Conservation (phyloP, 2,797 vertebrate species). For the Enteromius unitaeniatus region DNA sequence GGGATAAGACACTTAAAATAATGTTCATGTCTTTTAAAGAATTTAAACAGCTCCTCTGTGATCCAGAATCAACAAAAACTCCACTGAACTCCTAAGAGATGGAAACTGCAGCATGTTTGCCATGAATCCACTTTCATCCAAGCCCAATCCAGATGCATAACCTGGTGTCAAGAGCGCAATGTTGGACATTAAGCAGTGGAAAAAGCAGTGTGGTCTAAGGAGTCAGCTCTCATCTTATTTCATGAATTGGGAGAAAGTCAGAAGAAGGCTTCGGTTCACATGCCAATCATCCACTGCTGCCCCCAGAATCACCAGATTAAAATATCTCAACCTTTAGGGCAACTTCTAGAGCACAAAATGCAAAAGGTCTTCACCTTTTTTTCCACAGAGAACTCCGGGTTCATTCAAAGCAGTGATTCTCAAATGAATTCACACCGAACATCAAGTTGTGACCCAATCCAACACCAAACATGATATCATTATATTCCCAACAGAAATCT, state of each 20-base stretch:
- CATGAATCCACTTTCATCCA: conserved; percentile 20
- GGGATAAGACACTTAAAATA: background rate
- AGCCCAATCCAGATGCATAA: conserved; percentile 14
- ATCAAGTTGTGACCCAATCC: background rate
- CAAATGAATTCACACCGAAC: background rate
- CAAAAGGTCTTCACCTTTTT: background rate
- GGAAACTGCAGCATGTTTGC: conserved; percentile 17
- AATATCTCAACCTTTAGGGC: background rate
- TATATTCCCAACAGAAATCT: background rate
- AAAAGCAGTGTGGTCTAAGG: conserved; percentile 11
- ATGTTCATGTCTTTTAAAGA: background rate
- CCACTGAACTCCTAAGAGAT: background rate
- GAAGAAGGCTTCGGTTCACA: background rate
- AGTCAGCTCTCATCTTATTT: conserved; percentile 13
- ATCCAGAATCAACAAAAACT: conserved; percentile 26
- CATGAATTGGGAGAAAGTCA: background rate
- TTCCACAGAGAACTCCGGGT: background rate
- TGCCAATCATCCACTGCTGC: background rate
- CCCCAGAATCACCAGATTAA: background rate
- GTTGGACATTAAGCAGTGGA: conserved; percentile 10
- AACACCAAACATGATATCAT: background rate
- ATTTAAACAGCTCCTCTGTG: conserved; percentile 1
- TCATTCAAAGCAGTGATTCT: background rate
- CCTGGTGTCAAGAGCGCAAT: conserved; percentile 8
- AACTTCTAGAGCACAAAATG: too few relatives aligned